Conservation (phyloP, 2,888 invertebrate species). For the Terebella lapidaria region DNA sequence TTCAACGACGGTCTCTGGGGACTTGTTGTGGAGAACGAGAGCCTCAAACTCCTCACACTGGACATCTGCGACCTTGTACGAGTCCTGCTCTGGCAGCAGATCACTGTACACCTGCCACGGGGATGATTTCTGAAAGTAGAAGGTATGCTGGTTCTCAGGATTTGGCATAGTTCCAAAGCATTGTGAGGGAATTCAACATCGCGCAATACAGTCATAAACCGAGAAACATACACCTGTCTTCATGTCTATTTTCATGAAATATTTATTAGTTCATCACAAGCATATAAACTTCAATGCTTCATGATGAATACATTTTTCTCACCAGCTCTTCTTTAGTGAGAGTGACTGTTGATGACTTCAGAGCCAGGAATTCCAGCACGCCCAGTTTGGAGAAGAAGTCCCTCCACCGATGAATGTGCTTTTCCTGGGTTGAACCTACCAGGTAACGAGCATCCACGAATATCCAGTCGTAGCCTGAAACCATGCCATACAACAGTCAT, state of each 20-base stretch:
- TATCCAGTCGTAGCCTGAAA: conserved; percentile 44
- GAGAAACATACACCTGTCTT: no score
- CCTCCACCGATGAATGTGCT: conserved; percentile 33
- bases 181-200: no score
- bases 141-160: no score
- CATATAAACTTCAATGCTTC: no score
- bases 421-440: conserved; percentile 6
- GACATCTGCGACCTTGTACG: conserved; percentile 24
- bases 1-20: conserved; percentile 3
- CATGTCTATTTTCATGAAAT: no score
- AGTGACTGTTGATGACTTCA: conserved; percentile 25
- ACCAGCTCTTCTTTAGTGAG: conserved; percentile 28
- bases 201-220: no score
- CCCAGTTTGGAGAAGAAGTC: conserved; percentile 42
- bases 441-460: conserved; percentile 40
- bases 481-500: no score
- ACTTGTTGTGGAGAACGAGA: conserved; percentile 28
- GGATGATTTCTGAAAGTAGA: conserved; percentile 28
- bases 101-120: conserved; percentile 34
- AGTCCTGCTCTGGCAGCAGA: conserved; percentile 27
- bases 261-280: no score
- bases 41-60: conserved; percentile 35
- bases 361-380: conserved; percentile 36
- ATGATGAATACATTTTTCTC: no score
- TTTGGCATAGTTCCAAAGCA: no score